Evolutionary conservation across 2,888 invertebrate genomes (phyloP).

Genomic region (Ferrisia virgata): DNA sequence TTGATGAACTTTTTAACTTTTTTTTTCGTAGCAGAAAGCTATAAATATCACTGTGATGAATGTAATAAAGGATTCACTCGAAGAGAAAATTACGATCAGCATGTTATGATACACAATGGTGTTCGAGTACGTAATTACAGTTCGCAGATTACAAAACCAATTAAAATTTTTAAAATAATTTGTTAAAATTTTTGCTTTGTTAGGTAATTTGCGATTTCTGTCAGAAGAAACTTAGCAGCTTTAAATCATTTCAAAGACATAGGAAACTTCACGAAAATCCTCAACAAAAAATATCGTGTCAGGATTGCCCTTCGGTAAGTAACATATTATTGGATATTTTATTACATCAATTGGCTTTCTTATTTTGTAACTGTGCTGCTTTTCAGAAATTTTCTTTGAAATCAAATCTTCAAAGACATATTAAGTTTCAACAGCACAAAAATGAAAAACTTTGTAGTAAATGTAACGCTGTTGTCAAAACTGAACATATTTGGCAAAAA

Average conservation of each 20-base stretch:
- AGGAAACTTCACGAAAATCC: not conserved
- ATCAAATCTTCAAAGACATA: conserved; percentile 35
- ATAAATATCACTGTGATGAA: not conserved
- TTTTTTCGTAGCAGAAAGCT: not conserved
- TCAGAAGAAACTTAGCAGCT: not conserved
- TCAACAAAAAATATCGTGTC: not conserved
- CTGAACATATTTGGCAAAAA: not conserved
- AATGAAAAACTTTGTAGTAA: not conserved
- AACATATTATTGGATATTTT: not conserved
- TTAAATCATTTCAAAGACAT: conserved; percentile 29
- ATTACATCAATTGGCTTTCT: not conserved
- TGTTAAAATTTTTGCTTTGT: not conserved
- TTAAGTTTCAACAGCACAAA: not conserved
- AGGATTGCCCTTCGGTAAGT: not conserved
- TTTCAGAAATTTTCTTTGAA: conserved; percentile 12
- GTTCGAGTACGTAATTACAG: not conserved
- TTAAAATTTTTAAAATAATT: too few species aligned
- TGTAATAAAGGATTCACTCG: conserved; percentile 20
- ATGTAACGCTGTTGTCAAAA: not conserved
- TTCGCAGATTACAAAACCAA: too few species aligned
- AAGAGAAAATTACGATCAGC: conserved; percentile 31
- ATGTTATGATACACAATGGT: not conserved
- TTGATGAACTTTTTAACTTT: not conserved
- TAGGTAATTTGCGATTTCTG: not conserved
- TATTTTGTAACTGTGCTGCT: too few species aligned